A percentile compares a stretch with the other conserved stretches of the same genome.
phyloP scores from a whole-genome alignment of 2,888 invertebrate genomes.

The Dendrolimus houi region DNA sequence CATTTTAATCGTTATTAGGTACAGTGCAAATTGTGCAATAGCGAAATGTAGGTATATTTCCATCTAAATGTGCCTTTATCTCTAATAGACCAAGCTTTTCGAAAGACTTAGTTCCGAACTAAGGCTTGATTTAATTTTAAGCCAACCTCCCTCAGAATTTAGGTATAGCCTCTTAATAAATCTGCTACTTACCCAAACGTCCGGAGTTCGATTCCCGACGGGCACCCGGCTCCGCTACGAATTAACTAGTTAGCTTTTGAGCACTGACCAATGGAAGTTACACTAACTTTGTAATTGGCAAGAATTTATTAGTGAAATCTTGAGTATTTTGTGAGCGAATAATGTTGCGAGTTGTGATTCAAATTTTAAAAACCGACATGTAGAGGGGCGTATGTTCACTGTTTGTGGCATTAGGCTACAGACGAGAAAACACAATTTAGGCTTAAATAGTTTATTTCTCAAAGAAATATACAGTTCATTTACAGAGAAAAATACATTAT shows the following conservation, averaged over 20 bases:
- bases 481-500: no score
- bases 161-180: conserved; percentile 68
- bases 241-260: conserved; percentile 55
- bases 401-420: no score
- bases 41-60: no score
- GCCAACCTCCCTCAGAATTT: conserved; percentile 40
- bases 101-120: conserved; percentile 54
- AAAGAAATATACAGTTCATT: no score
- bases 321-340: conserved; percentile 11
- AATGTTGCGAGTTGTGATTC: no score
- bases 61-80: conserved; percentile 24
- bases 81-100: conserved; percentile 42
- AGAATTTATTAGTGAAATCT: conserved; percentile 39
- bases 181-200: conserved; percentile 55
- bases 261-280: conserved; percentile 53
- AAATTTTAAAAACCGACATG: no score
- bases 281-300: conserved; percentile 41
- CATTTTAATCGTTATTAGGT: no score
- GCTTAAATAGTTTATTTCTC: no score
- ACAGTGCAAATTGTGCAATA: no score
- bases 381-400: no score
- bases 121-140: conserved; percentile 67
- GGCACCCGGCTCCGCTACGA: conserved; percentile 39
- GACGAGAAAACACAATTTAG: no score
- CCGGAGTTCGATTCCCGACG: conserved; percentile 64